phyloP scores from a whole-genome alignment of 2,888 invertebrate genomes.

The Sarcophaga carnaria region DNA sequence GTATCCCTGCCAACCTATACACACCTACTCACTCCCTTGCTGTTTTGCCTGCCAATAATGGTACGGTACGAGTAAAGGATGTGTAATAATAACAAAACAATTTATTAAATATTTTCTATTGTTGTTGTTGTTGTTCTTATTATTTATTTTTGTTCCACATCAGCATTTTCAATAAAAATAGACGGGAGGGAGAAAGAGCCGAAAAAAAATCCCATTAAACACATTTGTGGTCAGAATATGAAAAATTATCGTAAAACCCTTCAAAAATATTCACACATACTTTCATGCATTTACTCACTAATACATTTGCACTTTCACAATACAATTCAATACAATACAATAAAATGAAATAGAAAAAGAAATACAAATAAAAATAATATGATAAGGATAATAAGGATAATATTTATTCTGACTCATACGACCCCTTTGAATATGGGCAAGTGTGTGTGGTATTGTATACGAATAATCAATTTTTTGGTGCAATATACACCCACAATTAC shows the following conservation, averaged over 20 bases:
- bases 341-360: neutral
- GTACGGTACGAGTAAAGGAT: neutral
- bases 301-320: neutral
- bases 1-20: neutral
- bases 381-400: neutral
- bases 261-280: constrained; percentile 23
- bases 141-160: constrained; percentile 34
- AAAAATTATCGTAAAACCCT: constrained; percentile 59
- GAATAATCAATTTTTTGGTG: neutral
- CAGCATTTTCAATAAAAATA: constrained; percentile 57
- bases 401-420: neutral
- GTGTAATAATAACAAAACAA: constrained; percentile 1
- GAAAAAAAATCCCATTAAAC: constrained; percentile 59
- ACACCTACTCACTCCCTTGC: neutral
- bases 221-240: constrained; percentile 67
- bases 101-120: constrained; percentile 30
- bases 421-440: neutral
- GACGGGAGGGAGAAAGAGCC: neutral
- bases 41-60: neutral
- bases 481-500: neutral
- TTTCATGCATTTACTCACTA: neutral
- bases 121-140: neutral
- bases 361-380: too few species aligned
- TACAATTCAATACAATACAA: neutral
- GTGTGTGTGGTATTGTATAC: neutral